phyloP scores from a whole-genome alignment of 2,888 invertebrate genomes.

The Oxyteleia sp. region DNA sequence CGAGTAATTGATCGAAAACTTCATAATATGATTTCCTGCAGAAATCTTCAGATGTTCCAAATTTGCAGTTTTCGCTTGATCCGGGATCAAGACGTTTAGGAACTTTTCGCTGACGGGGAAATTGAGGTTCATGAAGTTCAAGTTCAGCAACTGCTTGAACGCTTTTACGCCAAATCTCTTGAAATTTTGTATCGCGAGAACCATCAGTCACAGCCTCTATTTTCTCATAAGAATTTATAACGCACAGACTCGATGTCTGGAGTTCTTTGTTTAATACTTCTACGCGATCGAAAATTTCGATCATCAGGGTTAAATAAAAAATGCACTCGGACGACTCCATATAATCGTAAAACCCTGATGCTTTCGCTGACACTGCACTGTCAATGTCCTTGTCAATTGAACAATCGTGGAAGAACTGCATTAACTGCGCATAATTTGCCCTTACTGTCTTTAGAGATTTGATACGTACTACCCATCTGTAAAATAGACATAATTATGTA shows the following conservation, averaged over 20 bases:
- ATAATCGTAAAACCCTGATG: not conserved
- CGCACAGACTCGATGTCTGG: constrained; percentile 41
- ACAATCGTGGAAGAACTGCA: not conserved
- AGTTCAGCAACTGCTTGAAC: constrained; percentile 5
- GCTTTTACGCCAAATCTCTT: constrained; percentile 41
- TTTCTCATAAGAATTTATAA: constrained; percentile 45
- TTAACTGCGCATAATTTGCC: not conserved
- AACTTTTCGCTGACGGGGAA: constrained; percentile 15
- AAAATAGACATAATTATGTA: constrained; percentile 35
- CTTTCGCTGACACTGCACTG: constrained; percentile 3
- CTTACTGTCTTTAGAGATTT: constrained; percentile 29
- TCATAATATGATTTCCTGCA: constrained; percentile 24
- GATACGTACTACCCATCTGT: constrained; percentile 69
- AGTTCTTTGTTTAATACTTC: constrained; percentile 56
- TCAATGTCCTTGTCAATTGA: not conserved
- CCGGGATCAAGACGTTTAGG: constrained; percentile 17
- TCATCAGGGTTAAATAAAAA: not conserved
- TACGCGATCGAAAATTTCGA: constrained; percentile 47
- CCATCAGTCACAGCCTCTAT: constrained; percentile 33
- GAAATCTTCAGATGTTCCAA: constrained; percentile 20
- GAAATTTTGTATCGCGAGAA: constrained; percentile 50
- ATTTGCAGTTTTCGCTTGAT: constrained; percentile 15
- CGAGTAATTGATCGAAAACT: constrained; percentile 27
- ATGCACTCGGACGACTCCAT: constrained; percentile 17
- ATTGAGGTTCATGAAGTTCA: constrained; percentile 3